Evolutionary conservation across 2,888 invertebrate genomes (phyloP).

Genomic region (Acrobasis repandana): DNA sequence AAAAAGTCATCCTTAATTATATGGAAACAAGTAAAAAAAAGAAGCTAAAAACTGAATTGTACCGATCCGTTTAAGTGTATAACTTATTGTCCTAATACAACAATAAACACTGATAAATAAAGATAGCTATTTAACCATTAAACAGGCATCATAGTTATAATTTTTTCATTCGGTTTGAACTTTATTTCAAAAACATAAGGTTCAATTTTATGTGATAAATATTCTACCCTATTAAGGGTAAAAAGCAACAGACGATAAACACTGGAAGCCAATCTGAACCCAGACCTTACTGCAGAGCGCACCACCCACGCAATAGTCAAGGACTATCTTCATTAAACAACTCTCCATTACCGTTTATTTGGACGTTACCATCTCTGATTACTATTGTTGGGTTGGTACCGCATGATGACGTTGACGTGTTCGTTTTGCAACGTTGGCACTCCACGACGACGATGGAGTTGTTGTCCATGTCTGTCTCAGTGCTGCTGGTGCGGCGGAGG

Average conservation of each 20-base stretch:
- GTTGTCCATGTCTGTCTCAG: constrained; percentile 72
- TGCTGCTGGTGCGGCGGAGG: constrained; percentile 67
- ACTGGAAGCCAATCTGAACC: constrained; percentile 15
- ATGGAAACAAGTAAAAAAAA: too few species aligned
- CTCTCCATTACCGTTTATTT: constrained; percentile 61
- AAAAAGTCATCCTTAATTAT: too few species aligned
- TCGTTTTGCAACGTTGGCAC: constrained; percentile 63
- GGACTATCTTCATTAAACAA: constrained; percentile 63
- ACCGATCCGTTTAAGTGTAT: too few species aligned
- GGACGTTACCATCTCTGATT: constrained; percentile 51
- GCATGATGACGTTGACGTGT: constrained; percentile 50
- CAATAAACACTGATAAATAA: too few species aligned
- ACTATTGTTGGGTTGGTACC: constrained; percentile 67
- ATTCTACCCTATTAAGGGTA: too few species aligned
- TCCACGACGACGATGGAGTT: constrained; percentile 76
- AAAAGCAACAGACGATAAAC: background rate
- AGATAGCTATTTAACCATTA: too few species aligned
- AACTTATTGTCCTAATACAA: too few species aligned
- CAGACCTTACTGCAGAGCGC: constrained; percentile 71
- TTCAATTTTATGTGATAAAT: too few species aligned
- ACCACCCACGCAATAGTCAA: constrained; percentile 80
- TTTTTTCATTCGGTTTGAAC: too few species aligned
- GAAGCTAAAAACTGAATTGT: too few species aligned
- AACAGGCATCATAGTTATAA: too few species aligned
- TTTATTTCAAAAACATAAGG: too few species aligned